A percentile compares a stretch with the other conserved stretches of the same genome.
Conservation (phyloP, 2,888 invertebrate genomes). For the Chrysina gloriosa region DNA sequence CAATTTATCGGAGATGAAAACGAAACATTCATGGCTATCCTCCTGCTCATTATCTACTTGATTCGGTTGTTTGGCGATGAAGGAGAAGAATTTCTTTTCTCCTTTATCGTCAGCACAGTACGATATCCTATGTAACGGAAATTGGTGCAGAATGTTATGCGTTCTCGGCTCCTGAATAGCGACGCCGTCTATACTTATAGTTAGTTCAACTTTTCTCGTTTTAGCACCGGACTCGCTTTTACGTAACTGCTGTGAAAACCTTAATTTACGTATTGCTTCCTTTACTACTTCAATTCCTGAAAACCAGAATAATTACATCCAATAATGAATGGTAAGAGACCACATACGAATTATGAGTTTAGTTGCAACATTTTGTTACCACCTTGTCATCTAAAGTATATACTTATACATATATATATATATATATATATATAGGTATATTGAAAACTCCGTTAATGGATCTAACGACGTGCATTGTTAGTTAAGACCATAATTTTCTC, state of each 20-base stretch:
- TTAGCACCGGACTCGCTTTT: constrained; percentile 93
- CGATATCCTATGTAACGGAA: constrained; percentile 96
- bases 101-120: constrained; percentile 99
- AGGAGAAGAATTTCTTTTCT: constrained; percentile 96
- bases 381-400: too few species aligned
- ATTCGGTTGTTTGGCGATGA: constrained; percentile 83
- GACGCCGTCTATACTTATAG: constrained; percentile 97
- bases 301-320: constrained; percentile 41
- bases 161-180: constrained; percentile 85
- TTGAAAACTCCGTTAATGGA: too few species aligned
- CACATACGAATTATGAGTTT: too few species aligned
- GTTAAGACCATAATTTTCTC: too few species aligned
- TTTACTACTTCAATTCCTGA: constrained; percentile 93
- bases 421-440: too few species aligned
- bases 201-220: constrained; percentile 91
- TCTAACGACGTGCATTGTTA: too few species aligned
- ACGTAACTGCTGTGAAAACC: constrained; percentile 92
- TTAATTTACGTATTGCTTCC: constrained; percentile 95
- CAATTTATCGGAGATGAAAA: constrained; percentile 96
- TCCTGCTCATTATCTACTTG: constrained; percentile 68
- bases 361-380: too few species aligned
- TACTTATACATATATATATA: too few species aligned
- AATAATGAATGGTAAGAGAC: background rate
- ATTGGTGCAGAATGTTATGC: constrained; percentile 90
- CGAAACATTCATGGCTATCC: constrained; percentile 94